phyloP scores from a whole-genome alignment of 2,888 invertebrate species.

The Parelbella ahira region DNA sequence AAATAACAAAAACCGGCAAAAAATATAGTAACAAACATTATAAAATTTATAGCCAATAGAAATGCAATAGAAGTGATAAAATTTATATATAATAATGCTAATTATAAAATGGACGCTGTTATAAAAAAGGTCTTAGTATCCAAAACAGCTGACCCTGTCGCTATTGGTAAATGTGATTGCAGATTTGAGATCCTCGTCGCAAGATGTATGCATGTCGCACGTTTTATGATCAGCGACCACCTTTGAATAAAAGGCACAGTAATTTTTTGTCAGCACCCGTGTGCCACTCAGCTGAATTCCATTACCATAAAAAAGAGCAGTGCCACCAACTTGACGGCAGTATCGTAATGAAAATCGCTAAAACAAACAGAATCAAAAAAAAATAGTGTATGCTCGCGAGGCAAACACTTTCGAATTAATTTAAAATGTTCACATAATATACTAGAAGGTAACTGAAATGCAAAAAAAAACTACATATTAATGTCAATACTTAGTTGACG shows the following conservation, averaged over 20 bases:
- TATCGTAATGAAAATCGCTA: constrained; percentile 26
- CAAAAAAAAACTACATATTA: neutral
- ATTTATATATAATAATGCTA: no score
- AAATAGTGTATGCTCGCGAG: constrained; percentile 13
- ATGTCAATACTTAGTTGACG: constrained; percentile 1
- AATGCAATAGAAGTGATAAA: no score
- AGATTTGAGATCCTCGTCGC: constrained; percentile 3
- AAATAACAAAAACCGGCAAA: no score
- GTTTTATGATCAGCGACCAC: constrained; percentile 22
- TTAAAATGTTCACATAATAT: constrained; percentile 16
- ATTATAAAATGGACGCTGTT: no score
- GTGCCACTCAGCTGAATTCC: constrained; percentile 22
- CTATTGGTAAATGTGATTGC: constrained; percentile 11
- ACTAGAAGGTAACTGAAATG: neutral
- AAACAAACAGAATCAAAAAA: constrained; percentile 20
- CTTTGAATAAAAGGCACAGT: constrained; percentile 21
- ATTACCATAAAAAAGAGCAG: constrained; percentile 26
- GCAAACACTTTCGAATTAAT: no score
- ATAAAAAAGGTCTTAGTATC: no score
- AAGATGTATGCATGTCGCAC: no score
- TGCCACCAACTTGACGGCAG: constrained; percentile 22
- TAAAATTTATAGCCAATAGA: no score
- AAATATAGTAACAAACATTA: no score
- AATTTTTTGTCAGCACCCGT: constrained; percentile 24
- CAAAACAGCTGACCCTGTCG: no score